Evolutionary conservation across 37 sponge, comb jelly and placozoan species (phyloP).

Genomic region (Petrosia ficiformis): DNA sequence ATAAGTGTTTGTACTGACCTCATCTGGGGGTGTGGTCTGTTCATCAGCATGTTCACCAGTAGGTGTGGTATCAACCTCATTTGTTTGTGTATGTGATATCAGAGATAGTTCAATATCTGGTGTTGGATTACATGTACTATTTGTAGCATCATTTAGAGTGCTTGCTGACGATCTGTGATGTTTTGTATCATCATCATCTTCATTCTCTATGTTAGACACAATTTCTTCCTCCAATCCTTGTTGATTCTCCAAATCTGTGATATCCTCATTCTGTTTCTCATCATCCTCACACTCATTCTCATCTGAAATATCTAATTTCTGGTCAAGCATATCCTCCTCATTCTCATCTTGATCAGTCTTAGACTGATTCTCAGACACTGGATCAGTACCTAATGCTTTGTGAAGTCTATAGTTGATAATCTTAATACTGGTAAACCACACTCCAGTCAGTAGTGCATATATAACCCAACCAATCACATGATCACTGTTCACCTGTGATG

Average conservation of each 20-base stretch:
- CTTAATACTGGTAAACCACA: slow-evolving; percentile 49
- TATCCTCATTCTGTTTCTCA: slow-evolving; percentile 22
- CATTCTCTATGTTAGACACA: not conserved
- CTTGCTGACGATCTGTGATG: slow-evolving; percentile 3
- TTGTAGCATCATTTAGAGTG: slow-evolving; percentile 2
- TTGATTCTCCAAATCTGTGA: not conserved
- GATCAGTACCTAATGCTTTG: slow-evolving; percentile 54
- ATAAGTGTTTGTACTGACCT: too few species aligned
- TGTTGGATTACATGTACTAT: not conserved
- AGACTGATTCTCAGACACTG: slow-evolving; percentile 15
- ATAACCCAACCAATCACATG: slow-evolving; percentile 59
- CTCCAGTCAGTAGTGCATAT: slow-evolving; percentile 30
- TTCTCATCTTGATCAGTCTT: slow-evolving; percentile 19
- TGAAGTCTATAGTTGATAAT: slow-evolving; percentile 64
- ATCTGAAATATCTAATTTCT: too few species aligned
- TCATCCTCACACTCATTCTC: slow-evolving; percentile 1
- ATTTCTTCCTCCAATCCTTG: not conserved
- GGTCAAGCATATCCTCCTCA: slow-evolving; percentile 7
- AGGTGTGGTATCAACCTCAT: too few species aligned
- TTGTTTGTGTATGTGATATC: not conserved
- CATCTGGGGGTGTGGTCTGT: too few species aligned
- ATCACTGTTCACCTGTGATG: slow-evolving; percentile 8
- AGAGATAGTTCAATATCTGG: not conserved
- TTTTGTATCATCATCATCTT: not conserved
- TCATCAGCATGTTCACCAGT: too few species aligned